phyloP scores from a whole-genome alignment of 1,140 invertebrate genomes.

The Drosophila navojoa region DNA sequence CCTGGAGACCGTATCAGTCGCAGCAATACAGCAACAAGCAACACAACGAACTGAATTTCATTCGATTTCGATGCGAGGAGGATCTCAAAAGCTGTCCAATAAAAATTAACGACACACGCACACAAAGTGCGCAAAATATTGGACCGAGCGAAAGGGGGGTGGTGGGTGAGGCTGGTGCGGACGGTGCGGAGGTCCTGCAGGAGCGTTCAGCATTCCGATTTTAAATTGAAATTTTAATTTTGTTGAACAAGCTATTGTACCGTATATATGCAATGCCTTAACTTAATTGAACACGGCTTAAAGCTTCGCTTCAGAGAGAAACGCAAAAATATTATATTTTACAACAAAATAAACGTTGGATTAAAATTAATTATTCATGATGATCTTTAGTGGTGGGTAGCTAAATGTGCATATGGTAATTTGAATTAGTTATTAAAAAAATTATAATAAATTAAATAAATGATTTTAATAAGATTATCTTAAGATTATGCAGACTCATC shows the following conservation, averaged over 20 bases:
- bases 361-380: too few relatives aligned
- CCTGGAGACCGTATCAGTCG: constrained; percentile 43
- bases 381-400: too few relatives aligned
- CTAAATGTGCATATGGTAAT: too few relatives aligned
- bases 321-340: too few relatives aligned
- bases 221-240: constrained; percentile 71
- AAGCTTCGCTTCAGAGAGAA: not conserved
- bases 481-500: too few relatives aligned
- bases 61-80: constrained; percentile 79
- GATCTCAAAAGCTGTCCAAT: constrained; percentile 73
- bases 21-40: constrained; percentile 78
- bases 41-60: constrained; percentile 75
- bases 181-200: constrained; percentile 23
- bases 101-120: constrained; percentile 78
- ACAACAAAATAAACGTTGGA: too few relatives aligned
- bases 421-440: too few relatives aligned
- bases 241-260: constrained; percentile 50
- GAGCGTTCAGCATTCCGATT: constrained; percentile 23
- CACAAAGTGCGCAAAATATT: constrained; percentile 69
- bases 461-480: too few relatives aligned
- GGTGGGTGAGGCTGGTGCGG: not conserved
- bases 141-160: not conserved
- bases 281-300: constrained; percentile 21
- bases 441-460: too few relatives aligned
- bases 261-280: constrained; percentile 6